Conservation (phyloP, 2,888 invertebrate genomes). For the Philopedon plagiatum region DNA sequence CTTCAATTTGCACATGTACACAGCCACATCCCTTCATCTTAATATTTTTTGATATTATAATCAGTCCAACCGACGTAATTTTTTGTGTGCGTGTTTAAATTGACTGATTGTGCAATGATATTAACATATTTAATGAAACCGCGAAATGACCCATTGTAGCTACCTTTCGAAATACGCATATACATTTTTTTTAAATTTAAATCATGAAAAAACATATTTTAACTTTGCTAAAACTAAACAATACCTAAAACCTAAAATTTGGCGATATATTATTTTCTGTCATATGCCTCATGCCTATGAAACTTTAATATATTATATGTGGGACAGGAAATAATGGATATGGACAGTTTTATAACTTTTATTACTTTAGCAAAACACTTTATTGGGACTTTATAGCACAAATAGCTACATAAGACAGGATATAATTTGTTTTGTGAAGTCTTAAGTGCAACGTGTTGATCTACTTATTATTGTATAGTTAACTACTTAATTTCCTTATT, state of each 20-base stretch:
- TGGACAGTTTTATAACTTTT: slow-evolving; percentile 18
- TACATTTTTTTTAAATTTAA: not conserved
- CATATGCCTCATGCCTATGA: slow-evolving; percentile 9
- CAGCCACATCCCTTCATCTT: no score
- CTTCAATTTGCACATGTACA: no score
- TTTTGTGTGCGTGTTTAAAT: no score
- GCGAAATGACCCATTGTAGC: no score
- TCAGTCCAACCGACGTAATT: no score
- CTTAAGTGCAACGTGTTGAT: no score
- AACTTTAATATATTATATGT: slow-evolving; percentile 17
- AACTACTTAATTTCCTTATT: no score
- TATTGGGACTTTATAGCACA: slow-evolving; percentile 5
- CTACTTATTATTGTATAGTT: no score
- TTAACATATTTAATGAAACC: no score
- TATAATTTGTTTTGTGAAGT: not conserved
- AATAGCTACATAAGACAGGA: not conserved
- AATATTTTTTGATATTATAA: no score
- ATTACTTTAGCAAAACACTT: not conserved
- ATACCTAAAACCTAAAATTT: slow-evolving; percentile 6
- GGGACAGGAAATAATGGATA: slow-evolving; percentile 11
- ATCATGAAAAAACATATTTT: not conserved
- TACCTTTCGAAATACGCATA: no score
- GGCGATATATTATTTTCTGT: slow-evolving; percentile 16
- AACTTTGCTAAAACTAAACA: slow-evolving; percentile 7
- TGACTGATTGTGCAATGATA: no score